A percentile compares a stretch with the other conserved stretches of the same genome.
Evolutionary conservation across 2,113 vertebrate species (phyloP).

Genomic region (Corvus cornix): DNA sequence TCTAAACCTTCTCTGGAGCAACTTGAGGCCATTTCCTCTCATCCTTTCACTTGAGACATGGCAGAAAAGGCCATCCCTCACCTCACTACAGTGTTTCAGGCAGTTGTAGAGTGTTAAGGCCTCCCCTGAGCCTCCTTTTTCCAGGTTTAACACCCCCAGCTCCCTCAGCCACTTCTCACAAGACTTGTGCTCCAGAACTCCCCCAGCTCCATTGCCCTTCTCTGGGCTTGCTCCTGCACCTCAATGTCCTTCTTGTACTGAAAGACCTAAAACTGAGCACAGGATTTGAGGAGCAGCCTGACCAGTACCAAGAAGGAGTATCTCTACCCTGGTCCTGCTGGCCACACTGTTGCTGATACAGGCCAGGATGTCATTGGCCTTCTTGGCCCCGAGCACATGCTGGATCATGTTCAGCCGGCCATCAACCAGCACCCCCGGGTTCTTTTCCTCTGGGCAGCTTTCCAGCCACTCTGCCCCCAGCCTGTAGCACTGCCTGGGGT

Average conservation of each 20-base stretch:
- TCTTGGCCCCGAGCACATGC: neutral
- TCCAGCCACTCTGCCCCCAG: neutral
- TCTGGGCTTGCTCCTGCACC: neutral
- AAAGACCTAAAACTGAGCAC: neutral
- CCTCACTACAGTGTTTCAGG: neutral
- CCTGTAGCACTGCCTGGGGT: neutral
- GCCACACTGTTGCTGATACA: neutral
- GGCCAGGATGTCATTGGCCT: neutral
- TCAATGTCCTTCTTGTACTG: neutral
- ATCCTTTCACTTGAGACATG: neutral
- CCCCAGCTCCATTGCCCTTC: neutral
- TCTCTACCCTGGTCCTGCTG: neutral
- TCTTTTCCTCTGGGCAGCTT: neutral
- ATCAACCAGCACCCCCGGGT: neutral
- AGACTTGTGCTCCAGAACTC: neutral
- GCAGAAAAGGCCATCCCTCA: neutral
- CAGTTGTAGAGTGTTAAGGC: neutral
- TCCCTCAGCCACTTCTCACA: neutral
- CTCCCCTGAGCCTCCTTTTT: neutral
- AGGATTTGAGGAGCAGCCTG: neutral
- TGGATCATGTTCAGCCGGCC: neutral
- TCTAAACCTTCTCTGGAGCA: neutral
- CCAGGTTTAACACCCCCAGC: neutral
- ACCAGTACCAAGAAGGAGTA: no score
- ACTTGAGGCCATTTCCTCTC: neutral